A percentile compares a stretch with the other conserved stretches of the same genome.
phyloP scores from a whole-genome alignment of 2,113 vertebrate genomes.

The Calidris pugnax region DNA sequence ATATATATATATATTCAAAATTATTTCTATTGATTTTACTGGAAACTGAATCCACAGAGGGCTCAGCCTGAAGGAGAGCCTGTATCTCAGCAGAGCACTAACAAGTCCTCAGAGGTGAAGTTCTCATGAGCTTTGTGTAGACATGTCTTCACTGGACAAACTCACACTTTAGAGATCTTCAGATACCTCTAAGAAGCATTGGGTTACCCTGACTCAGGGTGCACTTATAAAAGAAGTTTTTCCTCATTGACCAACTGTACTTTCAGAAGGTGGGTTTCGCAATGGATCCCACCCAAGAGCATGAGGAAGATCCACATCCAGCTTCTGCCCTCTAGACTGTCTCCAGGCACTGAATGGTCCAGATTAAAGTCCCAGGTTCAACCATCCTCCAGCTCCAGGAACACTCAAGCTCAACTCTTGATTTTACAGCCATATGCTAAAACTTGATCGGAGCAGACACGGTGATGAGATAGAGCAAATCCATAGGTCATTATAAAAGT shows the following conservation, averaged over 20 bases:
- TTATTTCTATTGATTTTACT: not conserved
- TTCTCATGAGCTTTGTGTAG: not conserved
- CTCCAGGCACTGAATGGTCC: not conserved
- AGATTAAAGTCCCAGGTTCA: not conserved
- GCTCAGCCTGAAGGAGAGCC: not conserved
- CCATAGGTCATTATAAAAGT: not conserved
- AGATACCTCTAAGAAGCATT: not conserved
- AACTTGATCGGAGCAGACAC: not conserved
- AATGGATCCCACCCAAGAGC: not conserved
- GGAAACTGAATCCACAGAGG: not conserved
- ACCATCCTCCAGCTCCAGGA: not conserved
- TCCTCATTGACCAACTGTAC: not conserved
- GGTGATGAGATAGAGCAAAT: not conserved
- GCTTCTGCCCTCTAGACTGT: not conserved
- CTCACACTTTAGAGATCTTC: not conserved
- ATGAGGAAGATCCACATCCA: not conserved
- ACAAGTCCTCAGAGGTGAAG: not conserved
- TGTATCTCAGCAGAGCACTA: not conserved
- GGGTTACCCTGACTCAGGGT: not conserved
- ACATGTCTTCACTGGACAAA: not conserved
- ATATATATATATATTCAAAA: no score
- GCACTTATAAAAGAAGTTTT: not conserved
- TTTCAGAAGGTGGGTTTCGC: not conserved
- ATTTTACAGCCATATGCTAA: not conserved
- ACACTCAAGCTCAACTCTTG: not conserved